Conservation (phyloP, 2,888 invertebrate species). For the Sisyra terminalis region DNA sequence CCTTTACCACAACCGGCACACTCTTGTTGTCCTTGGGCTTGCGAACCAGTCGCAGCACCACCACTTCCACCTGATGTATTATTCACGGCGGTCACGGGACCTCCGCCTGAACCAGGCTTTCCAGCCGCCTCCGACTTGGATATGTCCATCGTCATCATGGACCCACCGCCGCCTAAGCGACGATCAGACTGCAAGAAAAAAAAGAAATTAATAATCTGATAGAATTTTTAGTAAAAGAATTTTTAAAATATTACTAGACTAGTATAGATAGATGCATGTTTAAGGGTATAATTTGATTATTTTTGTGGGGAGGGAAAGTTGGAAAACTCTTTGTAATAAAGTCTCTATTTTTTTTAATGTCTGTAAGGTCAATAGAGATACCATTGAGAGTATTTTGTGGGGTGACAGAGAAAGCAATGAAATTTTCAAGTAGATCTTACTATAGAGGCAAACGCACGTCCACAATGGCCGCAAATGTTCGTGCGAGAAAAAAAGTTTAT, state of each 20-base stretch:
- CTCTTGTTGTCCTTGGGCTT: constrained; percentile 41
- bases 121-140: constrained; percentile 50
- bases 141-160: constrained; percentile 78
- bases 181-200: constrained; percentile 14
- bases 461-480: constrained; percentile 8
- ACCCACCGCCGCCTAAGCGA: constrained; percentile 23
- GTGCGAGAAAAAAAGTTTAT: constrained; percentile 26
- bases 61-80: constrained; percentile 19
- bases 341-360: too few relatives aligned
- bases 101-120: constrained; percentile 19
- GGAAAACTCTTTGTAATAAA: neutral
- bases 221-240: too few relatives aligned
- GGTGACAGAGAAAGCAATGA: neutral
- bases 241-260: too few relatives aligned
- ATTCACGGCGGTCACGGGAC: constrained; percentile 12
- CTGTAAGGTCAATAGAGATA: neutral
- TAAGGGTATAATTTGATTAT: too few relatives aligned
- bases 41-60: constrained; percentile 16
- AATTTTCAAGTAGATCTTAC: too few relatives aligned
- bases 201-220: neutral
- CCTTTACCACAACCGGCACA: constrained; percentile 91
- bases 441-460: constrained; percentile 10
- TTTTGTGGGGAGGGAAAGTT: too few relatives aligned
- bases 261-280: too few relatives aligned
- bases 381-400: neutral